Conservation (phyloP, 2,888 invertebrate genomes). For the Druceiella hillmani region DNA sequence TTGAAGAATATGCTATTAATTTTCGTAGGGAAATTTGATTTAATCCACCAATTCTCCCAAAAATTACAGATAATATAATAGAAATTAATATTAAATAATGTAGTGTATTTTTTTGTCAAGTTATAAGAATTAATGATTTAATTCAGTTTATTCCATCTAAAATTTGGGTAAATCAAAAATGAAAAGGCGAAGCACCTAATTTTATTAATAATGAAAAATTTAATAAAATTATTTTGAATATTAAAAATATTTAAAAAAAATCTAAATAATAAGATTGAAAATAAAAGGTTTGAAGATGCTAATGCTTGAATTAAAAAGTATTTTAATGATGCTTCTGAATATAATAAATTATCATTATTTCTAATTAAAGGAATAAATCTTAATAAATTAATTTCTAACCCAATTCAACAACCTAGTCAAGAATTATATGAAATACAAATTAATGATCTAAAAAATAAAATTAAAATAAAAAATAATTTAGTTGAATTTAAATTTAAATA, state of each 20-base stretch:
- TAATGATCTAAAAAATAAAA: conserved; percentile 46
- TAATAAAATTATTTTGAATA: conserved; percentile 33
- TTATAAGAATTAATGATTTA: conserved; percentile 51
- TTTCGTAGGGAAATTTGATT: conserved; percentile 53
- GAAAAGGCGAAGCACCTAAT: conserved; percentile 54
- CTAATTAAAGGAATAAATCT: conserved; percentile 56
- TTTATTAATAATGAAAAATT: conserved; percentile 46
- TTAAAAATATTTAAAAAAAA: conserved; percentile 34
- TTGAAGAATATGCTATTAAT: conserved; percentile 57
- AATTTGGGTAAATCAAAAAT: conserved; percentile 56
- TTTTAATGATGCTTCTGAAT: conserved; percentile 53
- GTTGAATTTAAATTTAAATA: conserved; percentile 41
- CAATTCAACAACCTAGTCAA: conserved; percentile 51
- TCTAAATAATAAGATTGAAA: conserved; percentile 41
- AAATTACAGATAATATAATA: conserved; percentile 41
- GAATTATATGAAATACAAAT: conserved; percentile 38
- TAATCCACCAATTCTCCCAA: conserved; percentile 49
- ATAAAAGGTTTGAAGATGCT: conserved; percentile 51
- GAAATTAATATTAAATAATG: conserved; percentile 38
- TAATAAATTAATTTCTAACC: conserved; percentile 58
- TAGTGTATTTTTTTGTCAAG: conserved; percentile 60
- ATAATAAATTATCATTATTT: conserved; percentile 41
- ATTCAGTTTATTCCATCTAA: conserved; percentile 54
- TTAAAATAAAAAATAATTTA: conserved; percentile 48
- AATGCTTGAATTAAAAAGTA: conserved; percentile 56